These are phyloP conservation scores for Epistrophella euchroma DNA, from an alignment of 2,888 invertebrate genomes.

Conservation along the genomic window DNA sequence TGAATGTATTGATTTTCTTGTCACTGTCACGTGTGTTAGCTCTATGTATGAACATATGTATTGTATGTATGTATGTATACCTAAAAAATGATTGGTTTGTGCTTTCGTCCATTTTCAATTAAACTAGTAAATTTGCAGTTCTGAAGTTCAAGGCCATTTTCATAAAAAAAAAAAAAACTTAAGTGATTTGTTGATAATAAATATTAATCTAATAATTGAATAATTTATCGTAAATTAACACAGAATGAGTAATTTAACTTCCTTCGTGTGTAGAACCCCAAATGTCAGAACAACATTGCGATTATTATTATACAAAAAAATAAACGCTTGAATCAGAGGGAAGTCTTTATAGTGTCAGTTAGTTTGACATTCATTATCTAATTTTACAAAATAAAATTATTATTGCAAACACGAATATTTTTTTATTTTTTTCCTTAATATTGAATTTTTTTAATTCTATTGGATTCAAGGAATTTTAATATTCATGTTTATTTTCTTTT, in stretches of 20 bases:
- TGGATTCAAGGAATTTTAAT: background rate
- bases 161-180: background rate
- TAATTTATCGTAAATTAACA: background rate
- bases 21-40: background rate
- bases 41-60: too few species aligned
- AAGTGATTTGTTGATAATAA: background rate
- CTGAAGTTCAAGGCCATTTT: conserved; percentile 10
- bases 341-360: background rate
- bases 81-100: too few species aligned
- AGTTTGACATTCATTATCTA: background rate
- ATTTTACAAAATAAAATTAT: background rate
- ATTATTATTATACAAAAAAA: too few species aligned
- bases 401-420: background rate
- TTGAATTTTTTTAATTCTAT: background rate
- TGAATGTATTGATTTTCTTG: background rate
- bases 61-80: too few species aligned
- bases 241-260: background rate
- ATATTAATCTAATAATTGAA: background rate
- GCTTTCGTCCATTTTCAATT: background rate
- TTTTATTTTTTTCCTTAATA: background rate
- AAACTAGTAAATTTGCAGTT: background rate
- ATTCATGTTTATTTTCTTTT: background rate
- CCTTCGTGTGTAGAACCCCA: too few species aligned
- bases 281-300: too few species aligned
- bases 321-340: too few species aligned